Evolutionary conservation across 2,113 vertebrate genomes (phyloP).

Genomic region (Dolichallabes microphthalmus): DNA sequence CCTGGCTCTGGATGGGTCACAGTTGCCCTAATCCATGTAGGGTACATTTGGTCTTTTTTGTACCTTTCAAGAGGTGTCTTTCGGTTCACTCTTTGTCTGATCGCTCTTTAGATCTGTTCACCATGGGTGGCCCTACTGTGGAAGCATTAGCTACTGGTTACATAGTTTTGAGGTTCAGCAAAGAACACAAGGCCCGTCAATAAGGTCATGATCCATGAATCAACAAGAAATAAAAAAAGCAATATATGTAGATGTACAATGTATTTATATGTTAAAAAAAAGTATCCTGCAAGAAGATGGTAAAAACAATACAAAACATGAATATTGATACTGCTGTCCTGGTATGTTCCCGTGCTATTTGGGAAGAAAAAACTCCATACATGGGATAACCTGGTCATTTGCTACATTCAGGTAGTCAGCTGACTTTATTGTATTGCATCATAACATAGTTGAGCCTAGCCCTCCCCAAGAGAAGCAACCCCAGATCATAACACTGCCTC

Average conservation of each 20-base stretch:
- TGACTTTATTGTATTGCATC: no score
- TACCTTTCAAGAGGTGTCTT: conserved; percentile 11
- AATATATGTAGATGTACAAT: neutral
- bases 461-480: no score
- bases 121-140: neutral
- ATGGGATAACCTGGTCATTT: no score
- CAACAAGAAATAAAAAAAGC: neutral
- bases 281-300: neutral
- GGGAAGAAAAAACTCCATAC: no score
- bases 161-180: neutral
- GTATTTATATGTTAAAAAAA: neutral
- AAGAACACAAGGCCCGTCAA: neutral
- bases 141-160: neutral
- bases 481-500: no score
- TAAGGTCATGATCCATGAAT: neutral
- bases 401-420: no score
- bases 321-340: no score
- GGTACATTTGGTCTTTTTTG: conserved; percentile 1
- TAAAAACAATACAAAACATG: no score
- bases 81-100: neutral
- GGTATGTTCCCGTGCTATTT: no score
- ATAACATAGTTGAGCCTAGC: no score
- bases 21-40: neutral
- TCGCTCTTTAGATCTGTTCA: conserved; percentile 16
- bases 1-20: neutral